Evolutionary conservation across 2,888 invertebrate genomes (phyloP), one percentile per base, ranked within the genome.

Genomic region (Ophion slaviceki): DNA sequence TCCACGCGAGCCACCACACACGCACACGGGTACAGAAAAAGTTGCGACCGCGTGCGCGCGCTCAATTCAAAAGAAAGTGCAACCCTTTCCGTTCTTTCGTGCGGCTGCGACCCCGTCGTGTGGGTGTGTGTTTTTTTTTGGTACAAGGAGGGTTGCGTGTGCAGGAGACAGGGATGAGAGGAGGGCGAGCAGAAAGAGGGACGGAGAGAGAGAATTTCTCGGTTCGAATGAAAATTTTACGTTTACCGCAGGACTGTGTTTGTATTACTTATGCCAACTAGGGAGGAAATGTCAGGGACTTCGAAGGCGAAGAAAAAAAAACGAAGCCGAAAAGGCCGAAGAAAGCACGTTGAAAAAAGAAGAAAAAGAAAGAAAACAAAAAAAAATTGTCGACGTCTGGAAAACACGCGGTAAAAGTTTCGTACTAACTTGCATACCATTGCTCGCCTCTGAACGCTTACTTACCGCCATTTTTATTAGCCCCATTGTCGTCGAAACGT

Each of bases 21-120:
- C 61, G 24, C 71, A 14, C 14, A 14, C 14, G 75, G 57, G 77
- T 20, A 68, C 24, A 57, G 24, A 75, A 85, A 80, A 86, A 77
- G 77, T 86, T 83, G 80, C 74, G 74, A 75, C 68, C 68, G 11
- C 47, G 70, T 45, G 67, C 47, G 83, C 78, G 74, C 68, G 77
- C 80, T 61, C 80, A 74, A 83, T 86, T 86, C 78, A 57, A 77
- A 77, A 68, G 83, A 86, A 83, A 83, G 86, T 86, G 74, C 83
- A 80, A 78, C 78, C 80, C 86, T 57, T 75, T 64, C 59, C 59
- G 14, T 68, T 57, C 61, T 45, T 53, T 10, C 36, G 45, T 36
- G 28, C n/a, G 28, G 40, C 14, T 59, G 8, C 11, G 14, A 20
- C 24, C 8, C 28, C 40, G 40, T 40, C 8, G 40, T 40, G 40